Percentiles rank a stretch among this genome's conserved stretches.
Evolutionary conservation across 2,888 invertebrate species (phyloP).

Genomic region (Standfussiana lucernea): DNA sequence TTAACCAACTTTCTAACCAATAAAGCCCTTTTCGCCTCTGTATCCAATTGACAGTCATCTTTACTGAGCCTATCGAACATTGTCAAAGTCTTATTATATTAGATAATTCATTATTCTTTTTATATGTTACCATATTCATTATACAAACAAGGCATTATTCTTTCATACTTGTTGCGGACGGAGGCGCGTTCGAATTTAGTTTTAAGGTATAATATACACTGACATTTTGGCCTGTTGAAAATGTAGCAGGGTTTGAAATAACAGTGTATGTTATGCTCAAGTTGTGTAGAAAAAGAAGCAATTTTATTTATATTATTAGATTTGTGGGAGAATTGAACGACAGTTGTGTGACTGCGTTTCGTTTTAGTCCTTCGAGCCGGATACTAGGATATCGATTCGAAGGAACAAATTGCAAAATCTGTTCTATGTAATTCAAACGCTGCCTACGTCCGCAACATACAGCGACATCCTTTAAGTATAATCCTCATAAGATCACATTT

Average conservation of each 20-base stretch:
- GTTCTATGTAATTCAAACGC: slow-evolving; percentile 36
- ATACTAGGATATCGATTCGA: background rate
- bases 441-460: slow-evolving; percentile 76
- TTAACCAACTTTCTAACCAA: slow-evolving; percentile 64
- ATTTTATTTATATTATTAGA: slow-evolving; percentile 3
- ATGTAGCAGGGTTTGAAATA: slow-evolving; percentile 39
- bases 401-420: slow-evolving; percentile 13
- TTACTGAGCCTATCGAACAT: slow-evolving; percentile 82
- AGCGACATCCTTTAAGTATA: slow-evolving; percentile 86
- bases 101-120: slow-evolving; percentile 86
- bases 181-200: slow-evolving; percentile 61
- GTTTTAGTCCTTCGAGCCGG: slow-evolving; percentile 34
- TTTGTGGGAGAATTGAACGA: background rate
- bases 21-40: slow-evolving; percentile 81
- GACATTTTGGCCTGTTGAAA: slow-evolving; percentile 39
- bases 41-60: slow-evolving; percentile 84
- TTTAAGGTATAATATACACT: slow-evolving; percentile 41
- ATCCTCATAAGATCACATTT: slow-evolving; percentile 90
- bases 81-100: slow-evolving; percentile 88
- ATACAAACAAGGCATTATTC: slow-evolving; percentile 87
- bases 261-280: slow-evolving; percentile 36
- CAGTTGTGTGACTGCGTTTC: background rate
- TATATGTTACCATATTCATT: slow-evolving; percentile 82
- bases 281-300: background rate
- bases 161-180: slow-evolving; percentile 80